These are phyloP conservation scores for Sebastes aleutianus DNA, from an alignment of 2,797 vertebrate species.

Conservation along the genomic window DNA sequence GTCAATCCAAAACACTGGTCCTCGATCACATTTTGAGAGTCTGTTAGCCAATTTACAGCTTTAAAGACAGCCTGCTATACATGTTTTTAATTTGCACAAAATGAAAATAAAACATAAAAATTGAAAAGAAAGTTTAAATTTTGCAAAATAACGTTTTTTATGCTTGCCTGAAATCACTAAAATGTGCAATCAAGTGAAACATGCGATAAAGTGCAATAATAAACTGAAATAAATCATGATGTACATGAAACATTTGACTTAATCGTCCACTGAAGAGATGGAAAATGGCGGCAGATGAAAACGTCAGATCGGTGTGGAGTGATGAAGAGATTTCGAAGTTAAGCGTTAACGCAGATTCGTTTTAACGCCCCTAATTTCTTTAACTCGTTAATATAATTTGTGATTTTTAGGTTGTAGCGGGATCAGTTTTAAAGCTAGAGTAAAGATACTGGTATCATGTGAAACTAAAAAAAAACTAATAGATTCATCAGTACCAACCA, in stretches of 20 bases:
- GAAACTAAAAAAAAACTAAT: too few relatives aligned
- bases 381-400: fast-evolving
- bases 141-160: too few relatives aligned
- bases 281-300: neutral
- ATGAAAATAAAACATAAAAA: fast-evolving
- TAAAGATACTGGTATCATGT: too few relatives aligned
- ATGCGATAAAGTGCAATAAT: neutral
- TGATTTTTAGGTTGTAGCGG: too few relatives aligned
- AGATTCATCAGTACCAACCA: too few relatives aligned
- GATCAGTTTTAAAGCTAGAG: too few relatives aligned
- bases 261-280: neutral
- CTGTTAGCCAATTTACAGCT: fast-evolving
- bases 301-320: neutral
- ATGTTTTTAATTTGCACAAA: too few relatives aligned
- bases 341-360: too few relatives aligned
- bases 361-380: too few relatives aligned
- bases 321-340: too few relatives aligned
- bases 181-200: too few relatives aligned
- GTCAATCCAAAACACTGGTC: neutral
- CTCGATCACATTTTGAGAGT: neutral
- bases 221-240: neutral
- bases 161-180: neutral
- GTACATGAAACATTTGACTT: neutral
- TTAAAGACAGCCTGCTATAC: neutral
- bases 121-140: neutral